Percentiles rank a stretch among this genome's conserved stretches.
phyloP scores from a whole-genome alignment of 2,113 vertebrate species.

The Hippocampus zosterae region DNA sequence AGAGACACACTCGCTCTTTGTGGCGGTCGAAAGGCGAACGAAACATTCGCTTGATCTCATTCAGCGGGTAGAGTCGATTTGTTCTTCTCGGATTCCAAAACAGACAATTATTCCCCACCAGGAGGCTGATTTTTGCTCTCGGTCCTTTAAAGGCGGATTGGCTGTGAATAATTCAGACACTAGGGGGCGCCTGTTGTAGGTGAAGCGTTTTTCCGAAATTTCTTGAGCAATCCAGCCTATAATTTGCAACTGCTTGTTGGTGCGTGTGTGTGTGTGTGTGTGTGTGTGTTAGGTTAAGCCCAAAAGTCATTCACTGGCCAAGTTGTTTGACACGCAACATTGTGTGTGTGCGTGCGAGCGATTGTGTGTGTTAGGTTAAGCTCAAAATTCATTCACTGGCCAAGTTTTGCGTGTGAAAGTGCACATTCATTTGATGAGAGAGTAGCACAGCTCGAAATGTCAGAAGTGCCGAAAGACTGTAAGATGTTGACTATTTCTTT shows the following conservation, averaged over 20 bases:
- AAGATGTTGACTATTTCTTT: not conserved
- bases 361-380: too few species aligned
- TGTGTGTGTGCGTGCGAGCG: too few species aligned
- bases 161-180: constrained; percentile 3
- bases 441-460: not conserved
- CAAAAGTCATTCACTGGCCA: not conserved
- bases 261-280: too few species aligned
- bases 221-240: not conserved
- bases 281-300: too few species aligned
- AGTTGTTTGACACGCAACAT: not conserved
- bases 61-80: constrained; percentile 23
- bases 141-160: constrained; percentile 29
- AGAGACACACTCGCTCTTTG: not conserved
- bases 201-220: not conserved
- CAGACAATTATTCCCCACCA: constrained; percentile 4
- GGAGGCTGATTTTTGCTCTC: not conserved
- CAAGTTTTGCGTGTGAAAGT: not conserved
- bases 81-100: constrained; percentile 13
- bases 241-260: not conserved
- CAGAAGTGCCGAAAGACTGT: not conserved
- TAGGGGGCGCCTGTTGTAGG: not conserved
- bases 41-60: not conserved
- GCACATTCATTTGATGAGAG: not conserved
- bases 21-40: constrained; percentile 15
- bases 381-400: not conserved